Evolutionary conservation across 2,113 vertebrate genomes (phyloP).

Genomic region (Chloropsis cyanopogon): DNA sequence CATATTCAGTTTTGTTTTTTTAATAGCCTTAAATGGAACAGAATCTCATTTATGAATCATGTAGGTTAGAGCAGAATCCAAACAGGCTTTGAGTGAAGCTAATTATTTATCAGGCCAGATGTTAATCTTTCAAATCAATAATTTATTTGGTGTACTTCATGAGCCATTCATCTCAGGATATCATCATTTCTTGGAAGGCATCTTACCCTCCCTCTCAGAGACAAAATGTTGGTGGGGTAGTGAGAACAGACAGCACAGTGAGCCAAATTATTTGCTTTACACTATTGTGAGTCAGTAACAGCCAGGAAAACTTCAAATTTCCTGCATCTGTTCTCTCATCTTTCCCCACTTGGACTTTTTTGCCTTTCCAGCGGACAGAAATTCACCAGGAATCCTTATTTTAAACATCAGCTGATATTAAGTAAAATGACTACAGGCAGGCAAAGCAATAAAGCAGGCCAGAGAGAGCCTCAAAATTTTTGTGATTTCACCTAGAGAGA

Average conservation of each 20-base stretch:
- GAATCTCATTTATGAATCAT: not conserved
- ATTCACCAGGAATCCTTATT: not conserved
- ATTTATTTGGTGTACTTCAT: not conserved
- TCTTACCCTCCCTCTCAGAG: not conserved
- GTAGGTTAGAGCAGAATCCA: not conserved
- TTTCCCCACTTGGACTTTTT: not conserved
- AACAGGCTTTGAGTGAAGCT: not conserved
- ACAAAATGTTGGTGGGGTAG: not conserved
- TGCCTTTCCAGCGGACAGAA: not conserved
- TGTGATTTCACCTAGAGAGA: not conserved
- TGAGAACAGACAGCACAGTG: not conserved
- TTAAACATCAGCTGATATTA: not conserved
- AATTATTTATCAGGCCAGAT: not conserved
- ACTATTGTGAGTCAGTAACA: not conserved
- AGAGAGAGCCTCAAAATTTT: not conserved
- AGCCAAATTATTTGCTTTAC: not conserved
- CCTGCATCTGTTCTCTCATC: not conserved
- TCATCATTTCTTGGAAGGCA: not conserved
- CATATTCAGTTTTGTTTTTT: rapidly evolving
- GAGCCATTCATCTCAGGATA: not conserved
- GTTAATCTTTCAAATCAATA: not conserved
- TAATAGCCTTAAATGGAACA: not conserved
- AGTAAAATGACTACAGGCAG: not conserved
- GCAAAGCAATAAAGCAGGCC: not conserved
- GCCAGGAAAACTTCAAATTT: not conserved